phyloP scores from a whole-genome alignment of 2,797 vertebrate genomes.

The Arnoldichthys spilopterus region DNA sequence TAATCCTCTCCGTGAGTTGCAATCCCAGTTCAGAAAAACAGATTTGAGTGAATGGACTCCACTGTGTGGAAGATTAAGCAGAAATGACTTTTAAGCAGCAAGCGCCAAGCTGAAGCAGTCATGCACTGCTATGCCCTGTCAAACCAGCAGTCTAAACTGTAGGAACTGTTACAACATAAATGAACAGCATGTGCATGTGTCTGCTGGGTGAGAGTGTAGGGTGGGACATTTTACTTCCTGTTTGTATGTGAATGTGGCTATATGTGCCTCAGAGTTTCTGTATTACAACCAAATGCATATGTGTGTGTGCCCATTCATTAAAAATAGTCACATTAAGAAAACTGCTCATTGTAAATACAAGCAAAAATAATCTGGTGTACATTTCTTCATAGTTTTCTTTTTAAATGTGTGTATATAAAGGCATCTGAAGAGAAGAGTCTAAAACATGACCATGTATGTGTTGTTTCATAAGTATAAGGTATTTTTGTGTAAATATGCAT shows the following conservation, averaged over 20 bases:
- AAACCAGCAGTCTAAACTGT: background rate
- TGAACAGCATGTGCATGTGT: conserved; percentile 7
- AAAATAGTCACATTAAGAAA: background rate
- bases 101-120: conserved; percentile 61
- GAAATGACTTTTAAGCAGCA: background rate
- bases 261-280: background rate
- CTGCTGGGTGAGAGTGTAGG: conserved; percentile 3
- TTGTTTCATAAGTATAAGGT: background rate
- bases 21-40: conserved; percentile 63
- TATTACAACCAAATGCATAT: background rate
- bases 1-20: conserved; percentile 69
- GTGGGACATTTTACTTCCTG: conserved; percentile 18
- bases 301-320: background rate
- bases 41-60: conserved; percentile 70
- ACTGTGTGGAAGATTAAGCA: conserved; percentile 70
- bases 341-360: background rate
- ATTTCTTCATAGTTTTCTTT: background rate
- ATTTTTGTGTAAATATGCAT: background rate
- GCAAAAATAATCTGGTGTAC: background rate
- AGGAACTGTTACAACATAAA: conserved; percentile 3
- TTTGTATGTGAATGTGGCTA: conserved; percentile 31
- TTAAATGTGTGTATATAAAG: background rate
- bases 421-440: background rate
- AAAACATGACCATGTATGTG: background rate
- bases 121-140: conserved; percentile 17